A percentile compares a stretch with the other conserved stretches of the same genome.
phyloP scores from a whole-genome alignment of 1,140 invertebrate species.

The Scaptomyza montana region DNA sequence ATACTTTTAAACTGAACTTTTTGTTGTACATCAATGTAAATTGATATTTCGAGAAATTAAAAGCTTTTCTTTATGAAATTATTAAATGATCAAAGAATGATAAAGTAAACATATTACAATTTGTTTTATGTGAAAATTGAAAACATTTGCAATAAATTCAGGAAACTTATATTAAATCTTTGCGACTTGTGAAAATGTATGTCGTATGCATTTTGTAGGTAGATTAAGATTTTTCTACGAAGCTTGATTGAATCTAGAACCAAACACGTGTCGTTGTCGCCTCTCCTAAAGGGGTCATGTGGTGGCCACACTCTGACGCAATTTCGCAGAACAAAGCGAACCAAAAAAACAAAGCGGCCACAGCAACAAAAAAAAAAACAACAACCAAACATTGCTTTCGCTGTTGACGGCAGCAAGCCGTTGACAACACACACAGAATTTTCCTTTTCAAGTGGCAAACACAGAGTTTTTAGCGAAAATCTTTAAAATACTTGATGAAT shows the following conservation, averaged over 20 bases:
- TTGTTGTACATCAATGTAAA: no score
- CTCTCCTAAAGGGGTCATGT: conserved; percentile 59
- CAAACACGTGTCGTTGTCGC: conserved; percentile 51
- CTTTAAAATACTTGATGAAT: conserved; percentile 76
- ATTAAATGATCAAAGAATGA: no score
- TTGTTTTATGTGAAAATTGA: no score
- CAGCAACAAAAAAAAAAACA: conserved; percentile 19
- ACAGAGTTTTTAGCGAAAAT: conserved; percentile 70
- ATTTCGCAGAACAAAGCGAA: conserved; percentile 36
- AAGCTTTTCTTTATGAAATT: no score
- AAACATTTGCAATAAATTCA: not conserved
- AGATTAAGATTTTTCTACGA: conserved; percentile 32
- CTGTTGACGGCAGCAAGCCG: conserved; percentile 6
- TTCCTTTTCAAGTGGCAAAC: conserved; percentile 64
- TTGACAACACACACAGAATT: conserved; percentile 59
- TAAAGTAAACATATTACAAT: no score
- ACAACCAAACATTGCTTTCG: conserved; percentile 10
- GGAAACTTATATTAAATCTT: not conserved
- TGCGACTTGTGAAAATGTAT: not conserved
- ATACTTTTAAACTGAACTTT: no score
- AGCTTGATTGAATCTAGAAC: conserved; percentile 48
- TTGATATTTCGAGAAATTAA: no score
- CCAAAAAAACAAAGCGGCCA: conserved; percentile 8
- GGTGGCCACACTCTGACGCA: conserved; percentile 71
- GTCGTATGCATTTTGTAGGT: not conserved